Evolutionary conservation across 1,140 invertebrate genomes (phyloP), one percentile per base, ranked within the genome.

Genomic region (Cotesia vestalis): DNA sequence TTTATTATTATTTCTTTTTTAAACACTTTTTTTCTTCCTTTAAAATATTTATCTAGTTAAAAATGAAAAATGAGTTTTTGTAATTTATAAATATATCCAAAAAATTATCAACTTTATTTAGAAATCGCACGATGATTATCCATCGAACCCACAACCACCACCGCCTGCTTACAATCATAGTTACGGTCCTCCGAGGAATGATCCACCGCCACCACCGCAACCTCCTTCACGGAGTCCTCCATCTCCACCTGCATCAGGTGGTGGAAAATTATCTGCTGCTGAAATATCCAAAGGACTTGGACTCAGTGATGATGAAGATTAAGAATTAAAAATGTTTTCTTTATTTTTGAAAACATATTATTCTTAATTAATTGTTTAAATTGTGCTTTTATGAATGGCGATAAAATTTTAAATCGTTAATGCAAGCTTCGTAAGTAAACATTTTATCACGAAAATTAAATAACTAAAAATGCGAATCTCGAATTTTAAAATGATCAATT

Each of bases 241-340:
- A 40, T 75, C 81, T 34, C 77, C 78, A 35, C 35, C 78, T 38
- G 27, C 80, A 14, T 76, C 78, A 0, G 81, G 80, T 20, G 81
- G 80, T 27, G 69, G 75, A 4, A 85, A 83, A 76, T 73, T 86
- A 36, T 77, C 76, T 12, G 84, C 84, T 2, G 83, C 81, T 20
- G 85, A 87, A 75, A 87, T 87, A 68, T 85, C 85, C 1, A 83
- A 80, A 75, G 85, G 85, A 8, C 80, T 87, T 36, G 85, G 85
- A 27, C 76, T 87, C 40, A 77, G 77, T 12, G 80, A 83, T 46
- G 79, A 81, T 40, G 77, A 84, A 1, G 78, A 84, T 73, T 83
- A 79, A 76, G 64, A 34, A 20, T 4, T n/a, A 20, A 40, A 17
- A n/a, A 46, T 27, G n/a, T 52, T 52, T 4, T 64, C n/a, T 4